Evolutionary conservation across 2,888 invertebrate genomes (phyloP).

Genomic region (Cephus runcator): DNA sequence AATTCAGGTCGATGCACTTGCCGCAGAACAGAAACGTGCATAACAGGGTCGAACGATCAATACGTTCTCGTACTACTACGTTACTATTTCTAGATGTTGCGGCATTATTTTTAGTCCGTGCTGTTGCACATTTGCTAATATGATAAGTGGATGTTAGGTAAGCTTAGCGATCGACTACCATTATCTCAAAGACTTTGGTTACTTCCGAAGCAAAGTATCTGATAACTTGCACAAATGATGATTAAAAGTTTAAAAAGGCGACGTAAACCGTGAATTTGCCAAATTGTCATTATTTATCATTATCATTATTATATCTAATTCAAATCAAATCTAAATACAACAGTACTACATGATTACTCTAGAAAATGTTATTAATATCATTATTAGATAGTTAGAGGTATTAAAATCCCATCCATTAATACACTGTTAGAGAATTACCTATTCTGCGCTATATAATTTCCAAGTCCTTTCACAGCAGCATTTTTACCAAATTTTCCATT

Average conservation of each 20-base stretch:
- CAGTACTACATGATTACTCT: not conserved
- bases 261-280: not conserved
- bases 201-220: not conserved
- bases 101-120: slow-evolving; percentile 27
- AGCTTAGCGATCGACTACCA: not conserved
- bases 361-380: not conserved
- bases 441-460: not conserved
- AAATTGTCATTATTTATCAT: not conserved
- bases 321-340: not conserved
- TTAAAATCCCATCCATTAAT: too few relatives aligned
- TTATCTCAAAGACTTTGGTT: not conserved
- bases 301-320: not conserved
- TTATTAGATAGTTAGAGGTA: too few relatives aligned
- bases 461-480: not conserved
- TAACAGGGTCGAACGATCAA: slow-evolving; percentile 43
- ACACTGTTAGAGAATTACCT: not conserved
- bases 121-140: not conserved
- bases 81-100: slow-evolving; percentile 36
- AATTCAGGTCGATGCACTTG: slow-evolving; percentile 50
- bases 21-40: slow-evolving; percentile 20
- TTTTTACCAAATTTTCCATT: not conserved
- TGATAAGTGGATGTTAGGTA: not conserved
- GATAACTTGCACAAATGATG: too few relatives aligned
- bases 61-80: slow-evolving; percentile 29
- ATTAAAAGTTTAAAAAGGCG: too few relatives aligned